A percentile compares a stretch with the other conserved stretches of the same genome.
Evolutionary conservation across 1,140 invertebrate species (phyloP).

Genomic region (Scaptomyza hsui): DNA sequence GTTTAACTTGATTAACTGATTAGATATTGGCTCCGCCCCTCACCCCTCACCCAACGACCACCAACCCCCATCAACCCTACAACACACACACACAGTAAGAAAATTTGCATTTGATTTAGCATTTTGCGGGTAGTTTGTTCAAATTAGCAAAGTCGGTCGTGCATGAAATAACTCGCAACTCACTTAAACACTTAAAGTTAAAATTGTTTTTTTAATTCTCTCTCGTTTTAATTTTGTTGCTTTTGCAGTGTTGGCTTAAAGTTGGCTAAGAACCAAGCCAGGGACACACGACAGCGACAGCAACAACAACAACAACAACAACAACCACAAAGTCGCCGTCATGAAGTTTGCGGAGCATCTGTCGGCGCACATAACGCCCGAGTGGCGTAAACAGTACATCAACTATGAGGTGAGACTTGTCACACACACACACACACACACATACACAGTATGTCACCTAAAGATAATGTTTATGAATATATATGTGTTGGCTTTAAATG

Average conservation of each 20-base stretch:
- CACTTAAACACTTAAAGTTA: not conserved
- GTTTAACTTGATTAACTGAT: conserved; percentile 1
- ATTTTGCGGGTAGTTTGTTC: not conserved
- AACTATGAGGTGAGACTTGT: conserved; percentile 93
- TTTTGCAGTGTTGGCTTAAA: conserved; percentile 20
- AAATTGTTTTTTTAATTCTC: conserved; percentile 1
- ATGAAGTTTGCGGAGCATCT: conserved; percentile 99
- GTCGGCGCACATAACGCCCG: conserved; percentile 97
- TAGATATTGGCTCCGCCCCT: conserved; percentile 1
- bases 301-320: conserved; percentile 64
- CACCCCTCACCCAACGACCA: no score
- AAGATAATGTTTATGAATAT: no score
- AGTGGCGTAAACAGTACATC: conserved; percentile 99
- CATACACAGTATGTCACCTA: no score
- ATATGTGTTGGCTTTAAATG: not conserved
- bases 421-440: not conserved
- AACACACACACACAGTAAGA: not conserved
- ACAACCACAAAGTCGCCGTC: conserved; percentile 67
- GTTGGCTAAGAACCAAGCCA: conserved; percentile 26
- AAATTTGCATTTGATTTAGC: conserved; percentile 5
- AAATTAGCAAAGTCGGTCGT: conserved; percentile 22
- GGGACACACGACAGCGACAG: conserved; percentile 27
- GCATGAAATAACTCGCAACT: conserved; percentile 23
- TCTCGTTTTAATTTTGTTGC: not conserved
- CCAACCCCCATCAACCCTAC: not conserved